Percentiles rank a stretch among this genome's conserved stretches.
phyloP scores from a whole-genome alignment of 2,797 vertebrate genomes.

The Ispidina lecontei region DNA sequence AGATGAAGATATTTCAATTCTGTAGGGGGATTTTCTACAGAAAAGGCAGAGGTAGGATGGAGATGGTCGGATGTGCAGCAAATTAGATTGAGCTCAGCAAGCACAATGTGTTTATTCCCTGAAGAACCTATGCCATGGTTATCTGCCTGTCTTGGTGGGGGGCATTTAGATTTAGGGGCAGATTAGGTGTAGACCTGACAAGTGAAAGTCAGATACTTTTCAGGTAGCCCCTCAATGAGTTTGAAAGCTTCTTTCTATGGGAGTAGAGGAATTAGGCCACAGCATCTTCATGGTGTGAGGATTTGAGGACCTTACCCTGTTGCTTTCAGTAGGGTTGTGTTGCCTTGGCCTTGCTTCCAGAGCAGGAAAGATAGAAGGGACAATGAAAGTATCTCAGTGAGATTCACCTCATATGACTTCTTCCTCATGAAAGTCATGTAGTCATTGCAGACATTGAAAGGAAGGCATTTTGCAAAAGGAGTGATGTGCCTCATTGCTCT shows the following conservation, averaged over 20 bases:
- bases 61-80: too few species aligned
- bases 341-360: not conserved
- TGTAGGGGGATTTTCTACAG: rapidly evolving
- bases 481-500: not conserved
- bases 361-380: not conserved
- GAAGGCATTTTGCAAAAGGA: constrained; percentile 2
- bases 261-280: not conserved
- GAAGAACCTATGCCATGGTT: not conserved
- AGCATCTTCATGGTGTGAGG: not conserved
- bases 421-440: not conserved
- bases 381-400: not conserved
- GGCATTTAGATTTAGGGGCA: not conserved
- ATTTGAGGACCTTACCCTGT: not conserved
- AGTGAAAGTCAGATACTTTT: not conserved
- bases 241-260: not conserved
- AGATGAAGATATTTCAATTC: not conserved
- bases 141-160: not conserved
- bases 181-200: not conserved
- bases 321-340: not conserved
- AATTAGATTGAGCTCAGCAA: not conserved
- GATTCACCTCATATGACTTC: not conserved
- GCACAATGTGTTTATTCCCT: not conserved
- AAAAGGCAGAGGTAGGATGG: not conserved
- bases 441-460: not conserved
- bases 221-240: not conserved